Conservation (phyloP, 2,113 vertebrate genomes). For the Enhydra lutris region DNA sequence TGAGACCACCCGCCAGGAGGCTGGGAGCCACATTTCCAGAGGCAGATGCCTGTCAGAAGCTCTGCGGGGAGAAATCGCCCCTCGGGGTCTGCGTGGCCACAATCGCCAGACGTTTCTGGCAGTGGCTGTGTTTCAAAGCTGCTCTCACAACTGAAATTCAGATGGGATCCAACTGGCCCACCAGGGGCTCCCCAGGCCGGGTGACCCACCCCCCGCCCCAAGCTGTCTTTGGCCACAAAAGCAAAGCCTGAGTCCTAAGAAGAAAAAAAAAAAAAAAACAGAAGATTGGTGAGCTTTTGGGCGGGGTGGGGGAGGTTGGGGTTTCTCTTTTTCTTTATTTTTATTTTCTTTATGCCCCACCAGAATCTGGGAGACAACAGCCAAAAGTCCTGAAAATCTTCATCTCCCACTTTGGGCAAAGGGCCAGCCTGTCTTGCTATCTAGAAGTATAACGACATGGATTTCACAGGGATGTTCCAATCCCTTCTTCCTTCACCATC, state of each 20-base stretch:
- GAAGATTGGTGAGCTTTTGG: background rate
- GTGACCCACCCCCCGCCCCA: background rate
- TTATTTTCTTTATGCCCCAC: background rate
- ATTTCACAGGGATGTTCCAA: background rate
- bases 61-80: background rate
- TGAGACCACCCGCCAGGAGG: background rate
- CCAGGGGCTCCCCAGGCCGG: background rate
- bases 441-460: background rate
- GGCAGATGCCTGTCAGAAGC: background rate
- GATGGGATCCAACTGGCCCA: background rate
- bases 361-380: background rate
- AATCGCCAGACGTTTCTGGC: background rate
- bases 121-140: background rate
- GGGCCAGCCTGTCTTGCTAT: background rate
- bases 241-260: background rate
- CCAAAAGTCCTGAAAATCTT: background rate
- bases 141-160: background rate
- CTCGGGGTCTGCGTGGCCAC: accelerated
- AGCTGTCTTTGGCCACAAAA: background rate
- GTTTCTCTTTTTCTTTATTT: background rate
- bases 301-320: background rate
- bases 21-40: accelerated
- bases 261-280: background rate
- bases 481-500: background rate
- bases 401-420: background rate